Base-by-base conservation (phyloP, 2,113 vertebrate species). In the Nematolebias whitei region DNA sequence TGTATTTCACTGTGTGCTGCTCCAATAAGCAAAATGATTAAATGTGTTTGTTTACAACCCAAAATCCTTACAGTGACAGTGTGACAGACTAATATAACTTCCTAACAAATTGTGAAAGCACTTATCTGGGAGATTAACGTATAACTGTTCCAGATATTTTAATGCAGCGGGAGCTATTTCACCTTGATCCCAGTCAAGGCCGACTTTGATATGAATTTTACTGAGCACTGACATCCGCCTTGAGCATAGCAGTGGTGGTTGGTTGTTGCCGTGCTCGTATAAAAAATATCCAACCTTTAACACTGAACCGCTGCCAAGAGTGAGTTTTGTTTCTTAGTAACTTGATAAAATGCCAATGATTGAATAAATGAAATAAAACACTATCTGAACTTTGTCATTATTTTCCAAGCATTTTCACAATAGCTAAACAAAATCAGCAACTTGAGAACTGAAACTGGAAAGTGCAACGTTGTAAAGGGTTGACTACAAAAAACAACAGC, bases 101-200 rank as follows among this genome's bases (percentile, higher is more conserved):
- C 9, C 11, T 53, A 15, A 58, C 48, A 65, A 44, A 18, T 63
- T 64, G 35, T 65, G 24, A 51, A 53, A 63, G 47, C 59, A 67
- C 35, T 74, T 68, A 60, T 63, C 66, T 57, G 69, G 59, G 19
- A 70, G 19, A 76, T 65, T 63, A 32, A 51, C 74, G 44, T 32
- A 39, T 57, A 8, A 19, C 24, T 64, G 67, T 67, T 71, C 35
- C 26, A 66, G 68, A 83, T 80, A 63, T 84, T 68, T 78, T 45
- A 78, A 72, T 64, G 64, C 52, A 43, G 61, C n/a, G 35, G 66
- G 70, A 44, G 69, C 67, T 13, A 51, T 49, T 68, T 74, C 53
- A 79, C 82, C 74, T 74, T 80, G 63, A 81, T 71, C 75, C 72
- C 66, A 59, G 74, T 65, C 58, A 79, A 76, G 71, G 76, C 75